Percentiles rank a stretch among this genome's conserved stretches.
Evolutionary conservation across 2,888 invertebrate genomes (phyloP).

Genomic region (Standfussiana lucernea): DNA sequence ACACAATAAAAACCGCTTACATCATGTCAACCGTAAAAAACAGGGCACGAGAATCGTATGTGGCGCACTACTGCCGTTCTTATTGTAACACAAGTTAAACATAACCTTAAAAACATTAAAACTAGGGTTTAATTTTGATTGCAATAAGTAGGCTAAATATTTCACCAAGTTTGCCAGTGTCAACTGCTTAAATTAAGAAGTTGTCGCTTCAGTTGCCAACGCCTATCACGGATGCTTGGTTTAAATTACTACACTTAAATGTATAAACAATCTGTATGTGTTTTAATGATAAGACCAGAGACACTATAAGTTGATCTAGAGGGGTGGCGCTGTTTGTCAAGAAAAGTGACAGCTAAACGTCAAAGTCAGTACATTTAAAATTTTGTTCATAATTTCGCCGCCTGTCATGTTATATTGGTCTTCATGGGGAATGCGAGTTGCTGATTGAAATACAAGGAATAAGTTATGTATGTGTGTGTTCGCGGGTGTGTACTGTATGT

Average conservation of each 20-base stretch:
- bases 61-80: conserved; percentile 54
- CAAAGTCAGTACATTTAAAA: conserved; percentile 1
- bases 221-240: conserved; percentile 59
- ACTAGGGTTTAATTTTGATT: conserved; percentile 49
- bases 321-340: conserved; percentile 13
- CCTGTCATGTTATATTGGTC: conserved; percentile 21
- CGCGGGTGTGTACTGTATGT: conserved; percentile 26
- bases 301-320: not conserved
- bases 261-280: conserved; percentile 52
- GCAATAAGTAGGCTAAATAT: conserved; percentile 43
- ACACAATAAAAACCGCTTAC: conserved; percentile 42
- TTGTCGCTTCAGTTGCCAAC: conserved; percentile 56
- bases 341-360: conserved; percentile 11
- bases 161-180: conserved; percentile 61
- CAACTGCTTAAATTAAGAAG: conserved; percentile 72
- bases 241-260: conserved; percentile 56
- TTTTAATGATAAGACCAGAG: conserved; percentile 42
- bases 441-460: conserved; percentile 43
- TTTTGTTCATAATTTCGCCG: conserved; percentile 1
- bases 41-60: conserved; percentile 65
- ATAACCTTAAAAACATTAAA: not conserved
- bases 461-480: conserved; percentile 41
- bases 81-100: conserved; percentile 57
- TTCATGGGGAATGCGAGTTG: conserved; percentile 19
- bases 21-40: conserved; percentile 68